Base-by-base conservation (phyloP, 1,140 invertebrate species). In the Triops cancriformis region DNA sequence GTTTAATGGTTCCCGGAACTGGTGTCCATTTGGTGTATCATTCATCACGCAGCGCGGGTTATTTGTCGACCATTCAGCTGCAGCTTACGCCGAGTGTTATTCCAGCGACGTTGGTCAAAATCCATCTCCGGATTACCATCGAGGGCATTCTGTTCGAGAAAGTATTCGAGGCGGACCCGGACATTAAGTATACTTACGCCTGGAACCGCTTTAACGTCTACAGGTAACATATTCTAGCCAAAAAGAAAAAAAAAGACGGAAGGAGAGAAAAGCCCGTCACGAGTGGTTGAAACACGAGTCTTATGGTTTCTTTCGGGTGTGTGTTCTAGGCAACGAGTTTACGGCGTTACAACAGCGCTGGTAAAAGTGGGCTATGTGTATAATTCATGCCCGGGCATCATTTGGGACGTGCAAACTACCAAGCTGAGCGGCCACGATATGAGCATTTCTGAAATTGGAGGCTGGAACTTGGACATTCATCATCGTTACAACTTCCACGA, bases 401-500 rank as follows among this genome's bases (percentile, higher is more conserved):
- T 96, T 0, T 98, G 97, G 97, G 94, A 96, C 81, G 94, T 93
- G 1, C 93, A 96, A 84, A 97, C 94, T 11, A 94, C 94, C 1
- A 95, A 92, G 27, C 86, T 99, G 78, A 93, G 95, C 84, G 98
- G 97, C n/a, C 97, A 97, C 86, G 95, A 98, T 84, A 94, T 98
- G 45, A 94, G 97, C 80, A 97, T 98, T 78, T 97, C 96, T 0
- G 95, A 98, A 83, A 94, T 99, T 74, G 96, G 96, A 1, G 96
- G 95, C 12, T 99, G 97, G 98, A 97, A 97, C 77, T 85, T 99
- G 27, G 94, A 98, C 83, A 97, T 98, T 76, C 97, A 98, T 86
- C 97, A 99, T 84, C 95, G 97, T 84, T 98, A 98, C 85, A 98
- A 99, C 84, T 98, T 97, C 87, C 93, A 96, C 82, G 95, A 98